Percentiles rank a stretch among this genome's conserved stretches.
Evolutionary conservation across 2,888 invertebrate species (phyloP).

Genomic region (Notodonta dromedarius): DNA sequence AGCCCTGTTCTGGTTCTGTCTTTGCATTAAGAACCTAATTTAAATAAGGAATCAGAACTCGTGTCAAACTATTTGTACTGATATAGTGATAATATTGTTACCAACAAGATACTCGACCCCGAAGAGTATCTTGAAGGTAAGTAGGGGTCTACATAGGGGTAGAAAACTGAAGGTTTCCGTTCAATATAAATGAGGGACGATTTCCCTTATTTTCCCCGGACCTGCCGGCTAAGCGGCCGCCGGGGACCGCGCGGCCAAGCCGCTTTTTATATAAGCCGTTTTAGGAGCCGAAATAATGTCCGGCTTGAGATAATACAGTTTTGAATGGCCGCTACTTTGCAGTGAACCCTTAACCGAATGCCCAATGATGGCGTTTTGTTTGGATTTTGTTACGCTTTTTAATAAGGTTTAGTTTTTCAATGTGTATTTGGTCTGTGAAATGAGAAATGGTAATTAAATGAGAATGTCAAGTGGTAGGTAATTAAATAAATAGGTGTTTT

Average conservation of each 20-base stretch:
- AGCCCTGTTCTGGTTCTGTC: too few relatives aligned
- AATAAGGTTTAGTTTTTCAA: not conserved
- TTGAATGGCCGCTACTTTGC: constrained; percentile 51
- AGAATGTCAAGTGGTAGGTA: too few relatives aligned
- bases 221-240: constrained; percentile 71
- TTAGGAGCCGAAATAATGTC: constrained; percentile 54
- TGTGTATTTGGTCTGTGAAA: too few relatives aligned
- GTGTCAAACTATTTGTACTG: too few relatives aligned
- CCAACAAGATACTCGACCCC: too few relatives aligned
- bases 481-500: too few relatives aligned
- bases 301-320: constrained; percentile 57
- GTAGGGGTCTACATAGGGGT: constrained; percentile 23
- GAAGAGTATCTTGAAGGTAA: not conserved
- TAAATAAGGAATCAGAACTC: too few relatives aligned
- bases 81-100: too few relatives aligned
- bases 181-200: constrained; percentile 76
- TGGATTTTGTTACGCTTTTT: constrained; percentile 21
- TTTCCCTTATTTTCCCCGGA: constrained; percentile 68
- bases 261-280: constrained; percentile 64
- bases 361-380: constrained; percentile 39
- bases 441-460: not conserved
- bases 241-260: constrained; percentile 56
- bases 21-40: too few relatives aligned
- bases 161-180: constrained; percentile 56
- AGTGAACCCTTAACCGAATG: constrained; percentile 36